phyloP scores from a whole-genome alignment of 2,888 invertebrate species.

The Chesias legatella region DNA sequence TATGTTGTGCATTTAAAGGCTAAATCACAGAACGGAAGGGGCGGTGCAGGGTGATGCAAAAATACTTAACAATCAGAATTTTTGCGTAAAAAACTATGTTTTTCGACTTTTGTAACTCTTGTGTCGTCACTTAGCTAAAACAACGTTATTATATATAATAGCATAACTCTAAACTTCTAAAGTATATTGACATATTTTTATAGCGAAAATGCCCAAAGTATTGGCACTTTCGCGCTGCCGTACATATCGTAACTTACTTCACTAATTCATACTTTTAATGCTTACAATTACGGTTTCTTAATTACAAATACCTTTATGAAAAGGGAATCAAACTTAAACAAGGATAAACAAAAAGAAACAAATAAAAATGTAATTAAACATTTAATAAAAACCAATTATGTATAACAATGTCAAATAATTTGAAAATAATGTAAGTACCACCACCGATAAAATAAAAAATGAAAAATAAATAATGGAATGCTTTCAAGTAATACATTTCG shows the following conservation, averaged over 20 bases:
- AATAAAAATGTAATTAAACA: constrained; percentile 55
- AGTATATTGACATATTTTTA: constrained; percentile 54
- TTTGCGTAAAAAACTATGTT: constrained; percentile 58
- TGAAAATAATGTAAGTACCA: constrained; percentile 54
- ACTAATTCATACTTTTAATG: constrained; percentile 32
- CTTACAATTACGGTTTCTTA: not conserved
- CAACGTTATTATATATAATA: constrained; percentile 18
- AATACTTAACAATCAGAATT: constrained; percentile 51
- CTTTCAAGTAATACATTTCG: constrained; percentile 26
- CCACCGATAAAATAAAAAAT: constrained; percentile 39
- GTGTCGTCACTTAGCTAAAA: constrained; percentile 21
- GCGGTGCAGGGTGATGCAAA: constrained; percentile 72
- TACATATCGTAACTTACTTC: constrained; percentile 24
- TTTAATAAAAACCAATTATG: constrained; percentile 62
- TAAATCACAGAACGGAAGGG: constrained; percentile 76
- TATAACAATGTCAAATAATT: constrained; percentile 53
- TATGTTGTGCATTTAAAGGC: constrained; percentile 64
- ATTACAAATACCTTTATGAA: constrained; percentile 5
- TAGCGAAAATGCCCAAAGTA: constrained; percentile 56
- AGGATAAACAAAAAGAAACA: constrained; percentile 47
- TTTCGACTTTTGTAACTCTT: constrained; percentile 19
- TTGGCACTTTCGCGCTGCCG: constrained; percentile 53
- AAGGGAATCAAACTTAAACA: constrained; percentile 25
- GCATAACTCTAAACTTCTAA: constrained; percentile 22
- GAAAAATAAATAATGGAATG: constrained; percentile 35